Evolutionary conservation across 2,113 vertebrate genomes (phyloP).

Genomic region (Chaetorhynchus papuensis): DNA sequence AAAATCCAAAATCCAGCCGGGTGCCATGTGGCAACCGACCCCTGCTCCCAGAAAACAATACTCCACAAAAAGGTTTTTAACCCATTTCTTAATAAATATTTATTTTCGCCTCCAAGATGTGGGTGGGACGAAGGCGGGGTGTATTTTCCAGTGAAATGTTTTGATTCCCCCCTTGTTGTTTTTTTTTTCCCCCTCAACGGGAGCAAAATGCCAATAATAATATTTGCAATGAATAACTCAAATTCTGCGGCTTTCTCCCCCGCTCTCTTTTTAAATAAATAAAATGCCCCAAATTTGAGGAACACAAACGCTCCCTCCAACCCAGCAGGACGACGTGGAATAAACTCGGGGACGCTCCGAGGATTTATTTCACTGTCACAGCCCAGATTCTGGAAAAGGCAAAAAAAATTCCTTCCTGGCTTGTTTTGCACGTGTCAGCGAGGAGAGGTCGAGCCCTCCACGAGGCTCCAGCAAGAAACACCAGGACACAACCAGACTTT

Average conservation of each 20-base stretch:
- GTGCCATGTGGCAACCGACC: not conserved
- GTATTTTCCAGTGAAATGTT: conserved; percentile 44
- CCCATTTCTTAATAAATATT: conserved; percentile 3
- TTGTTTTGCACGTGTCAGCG: not conserved
- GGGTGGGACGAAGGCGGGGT: not conserved
- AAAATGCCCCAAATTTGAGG: conserved; percentile 35
- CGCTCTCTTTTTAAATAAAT: conserved; percentile 29
- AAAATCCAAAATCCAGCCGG: not conserved
- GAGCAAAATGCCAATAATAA: conserved; percentile 48
- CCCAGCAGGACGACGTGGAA: not conserved
- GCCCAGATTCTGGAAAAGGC: not conserved
- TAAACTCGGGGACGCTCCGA: not conserved
- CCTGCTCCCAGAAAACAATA: not conserved
- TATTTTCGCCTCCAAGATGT: not conserved
- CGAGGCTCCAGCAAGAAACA: not conserved
- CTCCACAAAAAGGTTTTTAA: conserved; percentile 11
- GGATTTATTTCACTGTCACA: not conserved
- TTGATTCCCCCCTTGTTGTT: conserved; percentile 28
- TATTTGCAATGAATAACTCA: conserved; percentile 59
- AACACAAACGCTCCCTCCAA: not conserved
- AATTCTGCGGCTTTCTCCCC: conserved; percentile 58
- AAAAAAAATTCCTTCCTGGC: not conserved
- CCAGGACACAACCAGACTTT: not conserved
- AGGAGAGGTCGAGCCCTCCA: not conserved
- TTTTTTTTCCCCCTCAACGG: not conserved